Evolutionary conservation across 2,888 invertebrate genomes (phyloP).

Genomic region (Chirona hameri): DNA sequence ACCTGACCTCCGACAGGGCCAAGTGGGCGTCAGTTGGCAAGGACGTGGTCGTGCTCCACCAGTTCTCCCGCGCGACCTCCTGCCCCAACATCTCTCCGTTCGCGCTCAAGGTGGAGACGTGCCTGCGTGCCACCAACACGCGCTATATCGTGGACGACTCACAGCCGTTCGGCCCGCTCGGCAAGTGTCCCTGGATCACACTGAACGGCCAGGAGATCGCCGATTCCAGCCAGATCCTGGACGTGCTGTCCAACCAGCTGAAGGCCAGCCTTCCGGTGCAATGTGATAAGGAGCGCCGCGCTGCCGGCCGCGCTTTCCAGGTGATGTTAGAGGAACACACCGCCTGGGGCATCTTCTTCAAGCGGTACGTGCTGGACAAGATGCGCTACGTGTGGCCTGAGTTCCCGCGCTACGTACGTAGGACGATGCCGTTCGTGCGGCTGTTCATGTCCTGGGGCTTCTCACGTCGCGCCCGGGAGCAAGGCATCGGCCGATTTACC

Average conservation of each 20-base stretch:
- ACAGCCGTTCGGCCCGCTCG: background rate
- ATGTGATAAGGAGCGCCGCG: background rate
- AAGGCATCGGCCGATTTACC: background rate
- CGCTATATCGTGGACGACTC: background rate
- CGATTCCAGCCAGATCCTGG: background rate
- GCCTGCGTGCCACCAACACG: background rate
- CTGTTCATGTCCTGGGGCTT: background rate
- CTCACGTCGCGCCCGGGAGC: background rate
- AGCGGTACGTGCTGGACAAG: background rate
- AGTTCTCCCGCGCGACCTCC: background rate
- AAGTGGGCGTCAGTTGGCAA: background rate
- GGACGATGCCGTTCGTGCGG: background rate
- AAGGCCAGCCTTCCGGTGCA: background rate
- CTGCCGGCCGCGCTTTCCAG: background rate
- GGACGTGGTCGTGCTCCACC: conserved; percentile 10
- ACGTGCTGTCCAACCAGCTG: background rate
- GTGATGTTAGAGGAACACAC: background rate
- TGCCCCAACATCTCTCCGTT: conserved; percentile 6
- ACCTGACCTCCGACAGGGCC: background rate
- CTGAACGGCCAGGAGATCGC: background rate
- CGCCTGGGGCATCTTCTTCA: conserved; percentile 2
- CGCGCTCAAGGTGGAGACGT: background rate
- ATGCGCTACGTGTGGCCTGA: background rate
- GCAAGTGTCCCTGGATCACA: conserved; percentile 8
- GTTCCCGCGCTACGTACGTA: background rate